A percentile compares a stretch with the other conserved stretches of the same genome.
Conservation (phyloP, 2,797 vertebrate species). For the Anguilla megastoma region DNA sequence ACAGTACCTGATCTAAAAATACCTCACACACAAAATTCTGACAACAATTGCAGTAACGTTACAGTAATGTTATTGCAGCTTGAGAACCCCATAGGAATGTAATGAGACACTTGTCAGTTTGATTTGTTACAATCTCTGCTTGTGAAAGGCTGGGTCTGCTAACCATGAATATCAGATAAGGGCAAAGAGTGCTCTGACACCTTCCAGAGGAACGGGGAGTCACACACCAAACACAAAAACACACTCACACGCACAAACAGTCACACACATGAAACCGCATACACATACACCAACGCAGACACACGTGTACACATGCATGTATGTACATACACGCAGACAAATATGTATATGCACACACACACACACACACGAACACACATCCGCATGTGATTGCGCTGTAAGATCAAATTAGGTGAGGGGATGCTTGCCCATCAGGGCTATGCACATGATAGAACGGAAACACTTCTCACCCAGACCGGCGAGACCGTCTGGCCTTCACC, state of each 20-base stretch:
- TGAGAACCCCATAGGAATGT: not conserved
- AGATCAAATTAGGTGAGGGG: not conserved
- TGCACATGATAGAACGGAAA: conserved; percentile 48
- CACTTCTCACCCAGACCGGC: conserved; percentile 48
- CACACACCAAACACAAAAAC: not conserved
- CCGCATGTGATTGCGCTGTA: not conserved
- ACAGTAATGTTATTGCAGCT: not conserved
- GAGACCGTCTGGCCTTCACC: not conserved
- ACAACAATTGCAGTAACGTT: not conserved
- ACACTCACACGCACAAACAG: not conserved
- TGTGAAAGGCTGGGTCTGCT: not conserved
- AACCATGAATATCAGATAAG: not conserved
- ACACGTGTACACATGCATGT: not conserved
- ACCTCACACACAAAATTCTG: not conserved
- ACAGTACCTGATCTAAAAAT: not conserved
- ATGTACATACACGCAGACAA: not conserved
- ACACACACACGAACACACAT: not conserved
- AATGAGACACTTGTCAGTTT: not conserved
- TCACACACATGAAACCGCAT: not conserved
- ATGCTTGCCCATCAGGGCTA: not conserved
- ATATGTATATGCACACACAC: not conserved
- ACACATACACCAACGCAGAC: not conserved
- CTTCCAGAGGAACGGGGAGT: not conserved
- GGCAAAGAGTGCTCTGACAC: not conserved
- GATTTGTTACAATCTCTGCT: not conserved